phyloP scores from a whole-genome alignment of 30 jellyfish, hydroid and myxozoan genomes.

The Aurelia coerulea region DNA sequence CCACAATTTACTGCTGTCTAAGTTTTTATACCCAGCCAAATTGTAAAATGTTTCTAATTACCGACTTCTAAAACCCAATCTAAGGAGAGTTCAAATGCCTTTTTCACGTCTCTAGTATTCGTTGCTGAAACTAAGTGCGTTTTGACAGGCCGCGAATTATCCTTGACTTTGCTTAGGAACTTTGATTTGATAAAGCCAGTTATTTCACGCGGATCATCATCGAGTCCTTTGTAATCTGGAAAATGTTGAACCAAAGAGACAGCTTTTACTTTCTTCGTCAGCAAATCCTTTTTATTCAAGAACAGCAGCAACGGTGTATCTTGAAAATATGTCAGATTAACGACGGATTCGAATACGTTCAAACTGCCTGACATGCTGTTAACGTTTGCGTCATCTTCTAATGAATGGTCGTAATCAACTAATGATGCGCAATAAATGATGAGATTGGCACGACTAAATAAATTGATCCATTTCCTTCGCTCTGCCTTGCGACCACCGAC shows the following conservation, averaged over 20 bases:
- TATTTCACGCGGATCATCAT: conserved; percentile 45
- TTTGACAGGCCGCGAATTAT: conserved; percentile 53
- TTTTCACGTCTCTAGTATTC: conserved; percentile 55
- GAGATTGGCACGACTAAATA: conserved; percentile 57
- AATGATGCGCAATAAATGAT: conserved; percentile 56
- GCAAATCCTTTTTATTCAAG: conserved; percentile 51
- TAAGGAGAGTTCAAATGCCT: conserved; percentile 48
- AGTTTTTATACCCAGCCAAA: too few relatives aligned
- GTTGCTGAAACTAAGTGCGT: conserved; percentile 49
- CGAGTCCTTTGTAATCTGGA: conserved; percentile 52
- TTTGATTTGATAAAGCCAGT: conserved; percentile 33
- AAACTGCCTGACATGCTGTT: conserved; percentile 59
- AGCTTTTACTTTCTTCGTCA: conserved; percentile 52
- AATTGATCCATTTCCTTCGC: conserved; percentile 51
- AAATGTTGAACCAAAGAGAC: conserved; percentile 27
- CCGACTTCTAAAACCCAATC: conserved; percentile 62
- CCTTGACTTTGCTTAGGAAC: conserved; percentile 44
- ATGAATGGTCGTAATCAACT: conserved; percentile 32
- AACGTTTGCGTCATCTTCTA: conserved; percentile 51
- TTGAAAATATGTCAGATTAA: conserved; percentile 47
- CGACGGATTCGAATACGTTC: conserved; percentile 58
- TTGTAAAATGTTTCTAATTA: neutral
- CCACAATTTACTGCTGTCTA: too few relatives aligned
- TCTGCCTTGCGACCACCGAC: conserved; percentile 56
- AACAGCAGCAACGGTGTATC: conserved; percentile 54